Base-by-base conservation (phyloP, 2,113 vertebrate genomes). In the Polypterus senegalus region DNA sequence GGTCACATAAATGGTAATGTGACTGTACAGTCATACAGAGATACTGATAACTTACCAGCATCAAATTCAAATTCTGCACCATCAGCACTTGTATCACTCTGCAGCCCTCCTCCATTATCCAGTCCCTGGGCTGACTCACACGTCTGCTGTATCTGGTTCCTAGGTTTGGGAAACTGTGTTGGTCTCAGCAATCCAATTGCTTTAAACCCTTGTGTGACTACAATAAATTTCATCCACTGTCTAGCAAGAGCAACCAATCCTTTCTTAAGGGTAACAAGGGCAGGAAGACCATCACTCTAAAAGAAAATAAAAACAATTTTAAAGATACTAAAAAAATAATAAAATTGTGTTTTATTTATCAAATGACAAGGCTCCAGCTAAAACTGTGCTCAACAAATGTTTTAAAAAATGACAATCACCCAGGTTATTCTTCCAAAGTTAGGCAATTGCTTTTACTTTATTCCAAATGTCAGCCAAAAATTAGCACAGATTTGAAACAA, bases 141-240 rank as follows among this genome's bases (percentile, higher is more conserved):
- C 3, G 84, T 81, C 0, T 68, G 79, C 59, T 76, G 66, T 69
- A 82, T n/a, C 61, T 77, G 71, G 59, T 83, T 71, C 52, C 82
- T 90, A 49, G 88, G 68, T 62, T 92, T 96, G 57, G 87, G 59
- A 0, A 94, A 83, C 70, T 92, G 91, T 61, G 88, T 61, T 56
- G 94, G 92, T 49, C 87, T 83, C 52, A 93, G 91, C 66, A 97
- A 74, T 61, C 92, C 91, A 46, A 98, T 91, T 45, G 92, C 93
- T 75, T 98, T 98, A 70, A 99, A 97, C 55, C 92, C 89, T 62
- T 97, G 95, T 5, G 93, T 98, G 47, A 98, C 96, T 60, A 99
- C 95, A 46, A 99, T 98, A 74, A 98, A 97, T 75, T 98, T 99
- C 96, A 99, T 98, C 96, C 96, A 99, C 6, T 99, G 96, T 59